Percentiles rank a stretch among this genome's conserved stretches.
Conservation (phyloP, 2,113 vertebrate genomes). For the Tachycineta bicolor region DNA sequence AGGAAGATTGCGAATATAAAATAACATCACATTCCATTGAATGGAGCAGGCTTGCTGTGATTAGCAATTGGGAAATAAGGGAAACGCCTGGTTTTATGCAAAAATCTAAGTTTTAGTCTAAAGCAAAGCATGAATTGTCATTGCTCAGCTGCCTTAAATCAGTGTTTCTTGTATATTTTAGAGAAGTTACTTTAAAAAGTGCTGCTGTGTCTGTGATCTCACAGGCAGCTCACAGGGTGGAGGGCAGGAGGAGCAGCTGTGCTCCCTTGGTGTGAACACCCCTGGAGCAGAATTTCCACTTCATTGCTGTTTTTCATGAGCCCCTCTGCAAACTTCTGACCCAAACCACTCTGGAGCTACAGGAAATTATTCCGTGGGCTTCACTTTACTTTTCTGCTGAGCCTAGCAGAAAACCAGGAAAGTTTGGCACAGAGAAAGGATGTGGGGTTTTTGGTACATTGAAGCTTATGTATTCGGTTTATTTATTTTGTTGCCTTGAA, state of each 20-base stretch:
- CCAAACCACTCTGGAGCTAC: neutral
- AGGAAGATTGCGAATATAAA: slow-evolving; percentile 42
- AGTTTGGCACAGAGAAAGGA: neutral
- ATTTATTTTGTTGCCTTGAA: neutral
- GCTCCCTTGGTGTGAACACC: neutral
- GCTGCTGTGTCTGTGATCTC: neutral
- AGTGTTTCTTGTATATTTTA: neutral
- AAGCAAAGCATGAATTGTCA: neutral
- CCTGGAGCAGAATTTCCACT: neutral
- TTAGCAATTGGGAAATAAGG: slow-evolving; percentile 24
- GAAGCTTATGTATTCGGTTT: neutral
- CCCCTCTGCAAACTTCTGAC: neutral
- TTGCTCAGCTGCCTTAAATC: neutral
- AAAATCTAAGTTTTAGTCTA: neutral
- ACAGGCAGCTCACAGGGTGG: neutral
- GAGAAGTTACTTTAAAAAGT: neutral
- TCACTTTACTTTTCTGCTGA: neutral
- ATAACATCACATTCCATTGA: neutral
- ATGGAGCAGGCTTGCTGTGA: slow-evolving; percentile 54
- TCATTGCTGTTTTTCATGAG: neutral
- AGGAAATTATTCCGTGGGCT: neutral
- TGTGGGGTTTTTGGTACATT: rapidly evolving
- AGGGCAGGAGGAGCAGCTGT: neutral
- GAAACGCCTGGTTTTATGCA: slow-evolving; percentile 27
- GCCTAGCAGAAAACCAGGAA: neutral